Evolutionary conservation across 2,113 vertebrate species (phyloP), one percentile per base, ranked within the genome.

Genomic region (Sphaerodactylus townsendi): DNA sequence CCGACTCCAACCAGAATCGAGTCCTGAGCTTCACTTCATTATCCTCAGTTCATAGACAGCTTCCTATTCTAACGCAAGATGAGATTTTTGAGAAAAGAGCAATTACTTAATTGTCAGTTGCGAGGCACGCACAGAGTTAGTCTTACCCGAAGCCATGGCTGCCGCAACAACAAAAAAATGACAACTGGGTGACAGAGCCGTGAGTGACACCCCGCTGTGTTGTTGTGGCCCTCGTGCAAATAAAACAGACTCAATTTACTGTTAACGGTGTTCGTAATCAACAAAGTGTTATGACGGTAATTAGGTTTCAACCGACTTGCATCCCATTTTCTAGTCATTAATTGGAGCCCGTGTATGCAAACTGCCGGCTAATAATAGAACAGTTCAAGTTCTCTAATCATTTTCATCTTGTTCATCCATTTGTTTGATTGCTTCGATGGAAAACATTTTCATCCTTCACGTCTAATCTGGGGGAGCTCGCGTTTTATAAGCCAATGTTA

Each of bases 281-380:
- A 92, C 94, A 84, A 92, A 95, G 82, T 91, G 88, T 92, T 93
- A 94, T 87, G 85, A 90, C 86, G 86, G 89, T 94, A 95, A 96
- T 96, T 95, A 95, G 90, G 86, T 93, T 95, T 94, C 83, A 84
- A 89, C 91, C 84, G 92, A 93, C 93, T 96, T 1, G 4, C 74
- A 86, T 90, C 91, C 92, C 86, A 89, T 90, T 92, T 93, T 82
- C 82, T 92, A 91, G 87, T 87, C 92, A 93, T 94, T 96, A 96
- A 96, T 92, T 94, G 92, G 90, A 86, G 83, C 35, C n/a, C 41
- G 91, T 90, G 92, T 88, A 94, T 92, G 94, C 92, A 95, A 92
- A 95, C 95, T 93, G 82, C 70, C 88, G 62, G 87, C 92, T 95
- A 95, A 95, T 96, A 94, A 96, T 92, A 94, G 92, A 95, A 95